Percentiles rank a stretch among this genome's conserved stretches.
Evolutionary conservation across 2,888 invertebrate species (phyloP).

Genomic region (Thalpophila matura): DNA sequence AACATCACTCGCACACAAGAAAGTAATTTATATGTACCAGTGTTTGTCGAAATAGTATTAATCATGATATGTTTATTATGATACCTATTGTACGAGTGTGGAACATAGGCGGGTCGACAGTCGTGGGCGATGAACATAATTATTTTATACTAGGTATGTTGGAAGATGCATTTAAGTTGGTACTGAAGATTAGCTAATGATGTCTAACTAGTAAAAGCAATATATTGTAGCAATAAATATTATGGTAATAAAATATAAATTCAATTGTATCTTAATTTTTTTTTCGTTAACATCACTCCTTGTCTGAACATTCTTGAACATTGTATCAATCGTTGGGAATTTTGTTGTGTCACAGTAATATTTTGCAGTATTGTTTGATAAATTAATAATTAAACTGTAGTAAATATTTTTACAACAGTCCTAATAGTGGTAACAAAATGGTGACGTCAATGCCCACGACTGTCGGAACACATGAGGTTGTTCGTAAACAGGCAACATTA

Average conservation of each 20-base stretch:
- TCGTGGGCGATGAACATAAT: constrained; percentile 29
- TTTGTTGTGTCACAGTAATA: no score
- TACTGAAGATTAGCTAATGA: not conserved
- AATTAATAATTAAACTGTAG: no score
- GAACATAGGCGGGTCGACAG: constrained; percentile 25
- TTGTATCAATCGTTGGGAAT: no score
- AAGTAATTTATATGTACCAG: constrained; percentile 48
- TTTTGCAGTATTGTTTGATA: no score
- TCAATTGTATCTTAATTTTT: no score
- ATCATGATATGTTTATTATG: constrained; percentile 39
- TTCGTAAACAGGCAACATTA: constrained; percentile 48
- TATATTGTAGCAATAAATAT: constrained; percentile 2
- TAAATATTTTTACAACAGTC: not conserved
- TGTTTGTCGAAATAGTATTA: constrained; percentile 60
- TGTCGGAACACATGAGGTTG: constrained; percentile 27
- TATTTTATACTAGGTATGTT: not conserved
- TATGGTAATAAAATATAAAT: not conserved
- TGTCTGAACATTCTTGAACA: no score
- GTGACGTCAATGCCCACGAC: constrained; percentile 23
- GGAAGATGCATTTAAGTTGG: not conserved
- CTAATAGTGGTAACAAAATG: not conserved
- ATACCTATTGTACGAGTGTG: constrained; percentile 31
- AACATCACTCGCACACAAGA: constrained; percentile 21
- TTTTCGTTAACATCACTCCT: no score
- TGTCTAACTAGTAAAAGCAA: not conserved